These are phyloP conservation scores for Mycteria americana DNA, from an alignment of 2,797 vertebrate species.

Conservation along the genomic window DNA sequence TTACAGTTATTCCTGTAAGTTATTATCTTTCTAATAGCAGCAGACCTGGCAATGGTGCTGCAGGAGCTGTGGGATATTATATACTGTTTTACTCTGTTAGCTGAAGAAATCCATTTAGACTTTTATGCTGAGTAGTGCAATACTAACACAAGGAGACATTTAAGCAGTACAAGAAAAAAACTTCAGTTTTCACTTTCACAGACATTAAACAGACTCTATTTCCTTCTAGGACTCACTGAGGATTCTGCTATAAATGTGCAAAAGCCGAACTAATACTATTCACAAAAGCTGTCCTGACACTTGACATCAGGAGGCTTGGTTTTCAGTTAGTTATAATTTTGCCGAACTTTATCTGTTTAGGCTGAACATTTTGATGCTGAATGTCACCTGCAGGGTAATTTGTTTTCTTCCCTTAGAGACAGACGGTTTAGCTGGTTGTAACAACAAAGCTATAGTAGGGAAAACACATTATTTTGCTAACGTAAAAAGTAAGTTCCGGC, in stretches of 20 bases:
- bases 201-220: not conserved
- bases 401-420: not conserved
- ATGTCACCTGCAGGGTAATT: not conserved
- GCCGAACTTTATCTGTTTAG: not conserved
- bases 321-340: not conserved
- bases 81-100: not conserved
- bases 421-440: not conserved
- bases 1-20: not conserved
- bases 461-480: not conserved
- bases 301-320: not conserved
- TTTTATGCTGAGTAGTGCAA: constrained; percentile 3
- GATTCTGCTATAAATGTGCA: not conserved
- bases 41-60: not conserved
- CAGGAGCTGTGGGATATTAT: not conserved
- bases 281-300: not conserved
- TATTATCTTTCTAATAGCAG: not conserved
- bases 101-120: constrained; percentile 11
- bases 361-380: not conserved
- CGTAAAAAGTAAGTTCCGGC: not conserved
- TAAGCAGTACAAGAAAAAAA: not conserved
- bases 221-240: not conserved
- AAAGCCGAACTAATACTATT: not conserved
- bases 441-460: not conserved
- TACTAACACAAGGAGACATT: not conserved
- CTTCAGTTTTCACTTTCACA: not conserved